Evolutionary conservation across 2,797 vertebrate species (phyloP).

Genomic region (Gallinago nigripennis): DNA sequence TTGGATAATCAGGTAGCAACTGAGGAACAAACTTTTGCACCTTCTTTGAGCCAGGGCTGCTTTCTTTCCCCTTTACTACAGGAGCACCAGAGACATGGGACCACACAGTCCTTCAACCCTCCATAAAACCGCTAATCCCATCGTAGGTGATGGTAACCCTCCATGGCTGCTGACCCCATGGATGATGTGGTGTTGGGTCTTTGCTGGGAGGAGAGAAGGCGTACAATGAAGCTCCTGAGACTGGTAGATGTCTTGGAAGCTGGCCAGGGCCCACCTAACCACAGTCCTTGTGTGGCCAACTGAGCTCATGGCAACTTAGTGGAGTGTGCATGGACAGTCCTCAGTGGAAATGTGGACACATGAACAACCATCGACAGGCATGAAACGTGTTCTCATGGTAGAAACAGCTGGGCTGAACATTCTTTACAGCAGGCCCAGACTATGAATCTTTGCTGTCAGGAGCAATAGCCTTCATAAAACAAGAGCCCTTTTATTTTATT

Average conservation of each 20-base stretch:
- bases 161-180: neutral
- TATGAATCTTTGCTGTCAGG: neutral
- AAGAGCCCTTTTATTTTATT: neutral
- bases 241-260: neutral
- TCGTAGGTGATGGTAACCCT: neutral
- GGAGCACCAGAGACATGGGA: neutral
- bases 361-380: too few relatives aligned
- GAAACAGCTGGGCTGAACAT: neutral
- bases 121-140: neutral
- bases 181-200: neutral
- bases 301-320: neutral
- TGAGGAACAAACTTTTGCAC: neutral
- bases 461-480: neutral
- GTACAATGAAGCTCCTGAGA: neutral
- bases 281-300: neutral
- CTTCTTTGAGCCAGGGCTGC: neutral
- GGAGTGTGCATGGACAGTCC: neutral
- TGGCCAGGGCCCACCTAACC: neutral
- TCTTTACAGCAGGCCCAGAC: neutral
- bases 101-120: neutral
- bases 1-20: neutral
- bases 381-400: neutral
- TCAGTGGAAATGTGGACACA: neutral
- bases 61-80: neutral
- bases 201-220: neutral